These are phyloP conservation scores for Eidolon dupreanum DNA, from an alignment of 2,797 vertebrate species.

Conservation along the genomic window DNA sequence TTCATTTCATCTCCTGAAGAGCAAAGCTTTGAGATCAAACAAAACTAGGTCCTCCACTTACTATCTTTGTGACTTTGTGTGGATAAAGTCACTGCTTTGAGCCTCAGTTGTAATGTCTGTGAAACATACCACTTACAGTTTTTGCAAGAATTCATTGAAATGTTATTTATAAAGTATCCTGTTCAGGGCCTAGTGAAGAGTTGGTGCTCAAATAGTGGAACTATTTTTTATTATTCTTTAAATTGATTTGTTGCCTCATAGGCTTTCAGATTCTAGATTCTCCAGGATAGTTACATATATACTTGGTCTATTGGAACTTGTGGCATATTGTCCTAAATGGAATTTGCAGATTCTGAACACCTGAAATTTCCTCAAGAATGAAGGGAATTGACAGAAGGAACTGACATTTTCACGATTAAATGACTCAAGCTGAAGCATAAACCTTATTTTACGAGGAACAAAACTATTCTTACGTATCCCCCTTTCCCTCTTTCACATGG, in stretches of 20 bases:
- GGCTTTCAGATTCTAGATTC: not conserved
- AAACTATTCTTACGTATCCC: not conserved
- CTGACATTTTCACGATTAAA: not conserved
- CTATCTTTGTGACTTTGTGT: not conserved
- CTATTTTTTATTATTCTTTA: not conserved
- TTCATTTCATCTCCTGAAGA: conserved; percentile 43
- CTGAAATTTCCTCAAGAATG: conserved; percentile 32
- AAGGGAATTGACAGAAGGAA: not conserved
- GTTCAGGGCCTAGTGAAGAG: not conserved
- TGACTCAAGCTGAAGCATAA: conserved; percentile 20
- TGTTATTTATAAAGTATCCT: not conserved
- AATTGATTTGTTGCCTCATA: not conserved
- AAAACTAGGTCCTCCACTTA: not conserved
- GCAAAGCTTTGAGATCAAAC: conserved; percentile 7
- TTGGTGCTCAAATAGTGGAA: not conserved
- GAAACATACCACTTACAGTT: not conserved
- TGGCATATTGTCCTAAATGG: not conserved
- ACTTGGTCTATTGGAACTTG: not conserved
- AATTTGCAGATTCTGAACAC: not conserved
- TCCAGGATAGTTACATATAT: not conserved
- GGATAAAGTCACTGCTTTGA: not conserved
- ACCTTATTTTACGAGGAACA: not conserved
- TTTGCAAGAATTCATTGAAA: not conserved
- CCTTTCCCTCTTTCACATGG: not conserved
- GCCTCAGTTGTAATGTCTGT: not conserved